Evolutionary conservation across 2,797 vertebrate species (phyloP), one percentile per base, ranked within the genome.

Genomic region (Ctenopoma kingsleyae): DNA sequence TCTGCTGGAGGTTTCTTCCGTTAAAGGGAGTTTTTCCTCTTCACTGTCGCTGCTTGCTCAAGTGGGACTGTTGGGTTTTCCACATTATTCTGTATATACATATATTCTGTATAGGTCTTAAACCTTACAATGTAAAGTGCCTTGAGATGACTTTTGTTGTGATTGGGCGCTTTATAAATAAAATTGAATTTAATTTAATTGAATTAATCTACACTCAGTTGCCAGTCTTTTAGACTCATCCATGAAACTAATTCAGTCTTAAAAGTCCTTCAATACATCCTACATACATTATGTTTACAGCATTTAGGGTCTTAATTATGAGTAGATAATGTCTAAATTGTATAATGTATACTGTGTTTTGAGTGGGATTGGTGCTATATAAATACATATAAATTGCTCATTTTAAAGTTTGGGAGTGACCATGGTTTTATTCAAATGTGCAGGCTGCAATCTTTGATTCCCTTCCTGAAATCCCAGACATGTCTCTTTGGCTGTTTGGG

Each of bases 391-490:
- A 32, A 20, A 27, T 20, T 56, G 27, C 12, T 38, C 0, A 20
- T 56, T 56, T 25, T 9, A 25, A 48, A 0, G 2, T 27, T 8
- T 49, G 59, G 1, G 17, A 30, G 16, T 48, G 30, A 50, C 25
- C 23, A 27, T 32, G 30, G 46, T 3, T 40, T 60, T 15, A 44
- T 50, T 25, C 16, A 35, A 27, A 19, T 10, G 41, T 57, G 56
- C 1, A 22, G 15, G 1, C 35, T 27, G 20, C 30, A 40, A 53
- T 68, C 54, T 52, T 2, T 49, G 66, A 73, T 72, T 50, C 55
- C 19, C 23, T 19, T 52, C 51, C 57, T 52, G 59, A 71, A 78
- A 71, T 70, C 30, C 41, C 62, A 73, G 71, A 51, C 48, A 51
- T 13, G 32, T 64, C 40, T 76, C 47, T 62, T 15, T 5, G 23